A percentile compares a stretch with the other conserved stretches of the same genome.
phyloP scores from a whole-genome alignment of 2,888 invertebrate species.

The Schizotus pectinicornis region DNA sequence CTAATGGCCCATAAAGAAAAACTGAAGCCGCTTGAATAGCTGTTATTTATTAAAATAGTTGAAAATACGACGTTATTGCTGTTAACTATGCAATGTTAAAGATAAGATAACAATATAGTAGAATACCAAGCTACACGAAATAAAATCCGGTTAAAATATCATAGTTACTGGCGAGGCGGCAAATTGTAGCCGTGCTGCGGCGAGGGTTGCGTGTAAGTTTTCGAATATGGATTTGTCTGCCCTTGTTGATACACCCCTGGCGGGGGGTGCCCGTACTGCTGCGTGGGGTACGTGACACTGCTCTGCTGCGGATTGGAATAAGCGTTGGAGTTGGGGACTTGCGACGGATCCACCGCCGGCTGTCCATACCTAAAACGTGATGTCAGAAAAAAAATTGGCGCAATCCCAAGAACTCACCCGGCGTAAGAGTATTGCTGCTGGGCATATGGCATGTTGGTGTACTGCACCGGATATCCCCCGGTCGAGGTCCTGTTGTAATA shows the following conservation, averaged over 20 bases:
- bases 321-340: constrained; percentile 48
- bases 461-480: constrained; percentile 45
- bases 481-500: constrained; percentile 50
- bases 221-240: constrained; percentile 54
- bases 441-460: constrained; percentile 48
- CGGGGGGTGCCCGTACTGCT: constrained; percentile 45
- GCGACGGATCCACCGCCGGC: constrained; percentile 49
- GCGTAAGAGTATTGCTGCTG: constrained; percentile 45
- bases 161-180: constrained; percentile 49
- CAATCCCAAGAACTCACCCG: constrained; percentile 42
- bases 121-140: background rate
- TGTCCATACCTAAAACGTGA: constrained; percentile 31
- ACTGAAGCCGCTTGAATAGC: background rate
- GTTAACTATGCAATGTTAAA: constrained; percentile 7
- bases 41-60: constrained; percentile 21
- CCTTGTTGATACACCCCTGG: constrained; percentile 37
- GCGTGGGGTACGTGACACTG: constrained; percentile 46
- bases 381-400: constrained; percentile 18
- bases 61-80: constrained; percentile 22
- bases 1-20: too few species aligned
- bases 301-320: constrained; percentile 49
- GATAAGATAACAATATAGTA: constrained; percentile 5
- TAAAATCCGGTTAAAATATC: constrained; percentile 2
- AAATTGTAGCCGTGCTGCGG: constrained; percentile 50
- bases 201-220: constrained; percentile 50